Conservation (phyloP, 2,113 vertebrate genomes). For the Ceyx margarethae region DNA sequence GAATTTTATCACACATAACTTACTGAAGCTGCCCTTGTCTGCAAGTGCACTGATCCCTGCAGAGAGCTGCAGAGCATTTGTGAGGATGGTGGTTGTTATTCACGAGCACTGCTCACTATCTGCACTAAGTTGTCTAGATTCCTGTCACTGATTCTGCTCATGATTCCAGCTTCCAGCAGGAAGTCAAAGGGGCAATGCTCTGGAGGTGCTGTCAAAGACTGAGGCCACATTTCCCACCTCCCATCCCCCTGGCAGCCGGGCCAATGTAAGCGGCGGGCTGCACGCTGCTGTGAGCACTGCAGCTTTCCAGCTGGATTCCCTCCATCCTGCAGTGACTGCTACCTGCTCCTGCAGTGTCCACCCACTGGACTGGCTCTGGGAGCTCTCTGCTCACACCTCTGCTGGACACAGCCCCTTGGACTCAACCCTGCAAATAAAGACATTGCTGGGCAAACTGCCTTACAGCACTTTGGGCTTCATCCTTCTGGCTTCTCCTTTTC, state of each 20-base stretch:
- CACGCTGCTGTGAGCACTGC: constrained; percentile 33
- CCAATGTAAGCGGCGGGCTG: constrained; percentile 60
- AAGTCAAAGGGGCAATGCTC: constrained; percentile 61
- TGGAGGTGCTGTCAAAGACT: constrained; percentile 65
- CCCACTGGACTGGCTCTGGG: constrained; percentile 25
- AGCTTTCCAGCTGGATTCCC: constrained; percentile 54
- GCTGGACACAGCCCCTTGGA: neutral
- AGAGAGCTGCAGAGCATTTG: constrained; percentile 12
- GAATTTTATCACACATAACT: neutral
- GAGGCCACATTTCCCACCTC: constrained; percentile 68
- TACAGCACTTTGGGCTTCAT: neutral
- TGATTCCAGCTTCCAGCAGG: constrained; percentile 63
- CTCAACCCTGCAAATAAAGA: constrained; percentile 18
- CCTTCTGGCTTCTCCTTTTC: rapidly evolving
- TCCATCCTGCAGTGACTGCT: constrained; percentile 40
- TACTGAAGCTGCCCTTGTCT: constrained; percentile 6
- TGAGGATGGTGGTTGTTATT: constrained; percentile 27
- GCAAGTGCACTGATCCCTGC: constrained; percentile 6
- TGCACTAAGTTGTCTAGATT: constrained; percentile 31
- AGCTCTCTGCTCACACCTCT: neutral
- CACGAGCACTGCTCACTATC: constrained; percentile 37
- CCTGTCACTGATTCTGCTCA: constrained; percentile 40
- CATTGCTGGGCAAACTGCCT: constrained; percentile 16
- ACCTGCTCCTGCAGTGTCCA: constrained; percentile 33
- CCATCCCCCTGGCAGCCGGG: constrained; percentile 36